Evolutionary conservation across 2,797 vertebrate genomes (phyloP), one percentile per base, ranked within the genome.

Genomic region (Kryptopterus vitreolus): DNA sequence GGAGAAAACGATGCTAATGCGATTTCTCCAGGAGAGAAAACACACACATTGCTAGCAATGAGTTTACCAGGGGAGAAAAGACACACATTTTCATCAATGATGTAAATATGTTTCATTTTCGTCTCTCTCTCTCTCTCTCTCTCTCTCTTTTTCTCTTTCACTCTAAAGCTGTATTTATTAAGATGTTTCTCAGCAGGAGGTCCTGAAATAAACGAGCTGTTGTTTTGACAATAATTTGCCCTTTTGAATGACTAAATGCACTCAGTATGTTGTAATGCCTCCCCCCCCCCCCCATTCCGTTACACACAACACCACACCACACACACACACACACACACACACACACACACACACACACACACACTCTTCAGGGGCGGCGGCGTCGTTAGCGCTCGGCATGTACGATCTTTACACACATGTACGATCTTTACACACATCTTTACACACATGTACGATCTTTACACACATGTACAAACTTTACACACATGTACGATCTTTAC

Each of bases 161-260:
- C 20, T n/a, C 11, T 13, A 63, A 22, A 31, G 33, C 63, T 43
- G 35, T 66, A 20, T 66, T 66, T n/a, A 66, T 24, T 71, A 48
- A 78, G 61, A 65, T 72, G 70, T 66, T 46, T 79, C 83, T 52
- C 74, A 76, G 57, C 46, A 77, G 78, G 83, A 81, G 78, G 80
- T 55, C 29, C n/a, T 38, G 53, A 59, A 80, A 85, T 83, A 86
- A 84, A 87, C 80, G 77, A 79, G 72, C 71, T 46, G 68, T 76
- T 82, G 78, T 79, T 72, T 85, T 71, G 79, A 74, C 69, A 84
- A 77, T 85, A 76, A 85, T 86, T 84, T 74, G 66, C 63, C 63
- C 22, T 66, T 66, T 66, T 66, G 20, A 66, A 66, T 66, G 35
- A 43, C 10, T 35, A 63, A 63, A 38, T 35, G 33, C 31, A 63